Evolutionary conservation across 2,888 invertebrate genomes (phyloP).

Genomic region (Drosophila tanythrix): DNA sequence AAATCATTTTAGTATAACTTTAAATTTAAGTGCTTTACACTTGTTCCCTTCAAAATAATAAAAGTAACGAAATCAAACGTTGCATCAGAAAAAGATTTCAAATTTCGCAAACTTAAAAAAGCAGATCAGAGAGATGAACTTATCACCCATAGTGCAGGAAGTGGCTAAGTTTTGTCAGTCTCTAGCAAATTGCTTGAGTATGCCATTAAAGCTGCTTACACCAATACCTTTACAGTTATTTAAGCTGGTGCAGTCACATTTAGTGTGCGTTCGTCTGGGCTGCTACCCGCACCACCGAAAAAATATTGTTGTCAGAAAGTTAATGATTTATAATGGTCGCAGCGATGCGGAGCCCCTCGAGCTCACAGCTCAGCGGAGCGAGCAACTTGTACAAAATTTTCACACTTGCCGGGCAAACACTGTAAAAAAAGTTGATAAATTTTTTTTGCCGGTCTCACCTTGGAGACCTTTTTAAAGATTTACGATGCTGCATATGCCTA

Average conservation of each 20-base stretch:
- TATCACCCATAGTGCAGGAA: background rate
- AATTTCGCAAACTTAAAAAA: background rate
- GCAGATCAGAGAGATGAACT: background rate
- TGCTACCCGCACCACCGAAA: background rate
- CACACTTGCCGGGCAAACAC: constrained; percentile 70
- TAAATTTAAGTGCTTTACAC: background rate
- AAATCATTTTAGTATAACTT: background rate
- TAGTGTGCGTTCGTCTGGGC: constrained; percentile 48
- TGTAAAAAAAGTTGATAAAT: constrained; percentile 42
- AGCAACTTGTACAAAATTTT: constrained; percentile 80
- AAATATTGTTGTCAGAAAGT: constrained; percentile 81
- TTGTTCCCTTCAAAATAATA: background rate
- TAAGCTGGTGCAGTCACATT: constrained; percentile 20
- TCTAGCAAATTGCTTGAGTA: constrained; percentile 24
- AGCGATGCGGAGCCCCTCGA: constrained; percentile 41
- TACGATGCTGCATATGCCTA: constrained; percentile 83
- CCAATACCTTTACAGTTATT: constrained; percentile 13
- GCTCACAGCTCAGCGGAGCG: constrained; percentile 58
- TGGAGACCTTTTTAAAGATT: constrained; percentile 83
- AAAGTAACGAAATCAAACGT: background rate
- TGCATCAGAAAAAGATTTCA: background rate
- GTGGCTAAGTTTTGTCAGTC: background rate
- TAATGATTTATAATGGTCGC: constrained; percentile 78
- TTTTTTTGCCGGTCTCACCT: constrained; percentile 62
- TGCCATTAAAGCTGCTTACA: constrained; percentile 22